phyloP scores from a whole-genome alignment of 2,797 vertebrate genomes.

The Orientallactaga sibirica region DNA sequence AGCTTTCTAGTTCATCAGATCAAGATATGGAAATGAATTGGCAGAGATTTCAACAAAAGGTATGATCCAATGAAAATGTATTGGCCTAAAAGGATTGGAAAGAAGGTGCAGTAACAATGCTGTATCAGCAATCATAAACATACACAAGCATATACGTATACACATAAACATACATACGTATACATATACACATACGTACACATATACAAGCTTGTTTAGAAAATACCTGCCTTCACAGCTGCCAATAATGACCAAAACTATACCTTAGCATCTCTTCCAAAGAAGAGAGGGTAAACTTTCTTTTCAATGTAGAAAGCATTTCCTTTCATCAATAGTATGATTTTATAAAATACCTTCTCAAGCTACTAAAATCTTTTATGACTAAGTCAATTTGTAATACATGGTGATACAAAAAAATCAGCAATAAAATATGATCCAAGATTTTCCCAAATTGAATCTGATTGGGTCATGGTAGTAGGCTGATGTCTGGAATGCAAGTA shows the following conservation, averaged over 20 bases:
- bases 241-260: slow-evolving; percentile 25
- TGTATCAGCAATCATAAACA: background rate
- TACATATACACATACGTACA: too few relatives aligned
- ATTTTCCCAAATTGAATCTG: slow-evolving; percentile 83
- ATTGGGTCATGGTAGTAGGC: slow-evolving; percentile 76
- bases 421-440: slow-evolving; percentile 81
- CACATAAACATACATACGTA: too few relatives aligned
- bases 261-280: slow-evolving; percentile 3
- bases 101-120: background rate
- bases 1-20: background rate
- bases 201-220: background rate
- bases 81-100: slow-evolving; percentile 2
- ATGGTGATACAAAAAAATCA: slow-evolving; percentile 73
- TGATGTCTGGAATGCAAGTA: slow-evolving; percentile 77
- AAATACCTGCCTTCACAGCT: slow-evolving; percentile 19
- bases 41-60: background rate
- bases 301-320: slow-evolving; percentile 54
- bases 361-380: slow-evolving; percentile 74
- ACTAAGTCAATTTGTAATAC: slow-evolving; percentile 78
- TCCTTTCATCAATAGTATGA: slow-evolving; percentile 35
- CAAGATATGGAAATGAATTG: background rate
- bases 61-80: background rate
- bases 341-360: slow-evolving; percentile 68
- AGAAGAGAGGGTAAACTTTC: slow-evolving; percentile 37
- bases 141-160: too few relatives aligned